Percentiles rank a stretch among this genome's conserved stretches.
Evolutionary conservation across 2,113 vertebrate genomes (phyloP).

Genomic region (Nothocercus julius): DNA sequence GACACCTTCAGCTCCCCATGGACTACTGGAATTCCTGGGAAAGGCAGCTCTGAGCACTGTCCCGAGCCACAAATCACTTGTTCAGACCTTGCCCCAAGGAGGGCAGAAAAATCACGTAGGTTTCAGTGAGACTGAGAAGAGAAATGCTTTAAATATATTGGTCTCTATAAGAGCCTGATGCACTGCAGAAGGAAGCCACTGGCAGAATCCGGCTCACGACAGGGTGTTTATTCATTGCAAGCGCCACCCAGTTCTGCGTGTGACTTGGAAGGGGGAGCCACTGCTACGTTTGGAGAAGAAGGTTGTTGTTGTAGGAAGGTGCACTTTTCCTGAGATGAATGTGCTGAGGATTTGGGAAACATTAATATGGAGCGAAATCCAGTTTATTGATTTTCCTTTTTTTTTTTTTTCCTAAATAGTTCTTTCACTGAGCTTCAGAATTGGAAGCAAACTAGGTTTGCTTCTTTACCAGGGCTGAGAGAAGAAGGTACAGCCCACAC

Average conservation of each 20-base stretch:
- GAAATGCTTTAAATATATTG: neutral
- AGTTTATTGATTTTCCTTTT: neutral
- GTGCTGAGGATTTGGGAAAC: neutral
- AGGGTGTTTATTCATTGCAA: neutral
- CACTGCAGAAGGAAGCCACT: neutral
- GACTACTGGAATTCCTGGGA: constrained; percentile 55
- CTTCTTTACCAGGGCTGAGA: neutral
- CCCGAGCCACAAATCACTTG: constrained; percentile 46
- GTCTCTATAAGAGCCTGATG: neutral
- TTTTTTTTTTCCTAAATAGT: neutral
- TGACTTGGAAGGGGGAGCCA: neutral
- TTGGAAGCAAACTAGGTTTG: neutral
- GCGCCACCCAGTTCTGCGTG: neutral
- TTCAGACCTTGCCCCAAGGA: neutral
- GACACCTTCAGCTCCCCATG: constrained; percentile 47
- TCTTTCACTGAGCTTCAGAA: neutral
- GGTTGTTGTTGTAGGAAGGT: neutral
- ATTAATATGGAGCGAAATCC: neutral
- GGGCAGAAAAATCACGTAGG: constrained; percentile 43
- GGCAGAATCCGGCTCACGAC: neutral
- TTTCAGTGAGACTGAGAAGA: constrained; percentile 36
- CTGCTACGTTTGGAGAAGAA: neutral
- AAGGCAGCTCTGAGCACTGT: constrained; percentile 42
- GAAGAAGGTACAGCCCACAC: neutral
- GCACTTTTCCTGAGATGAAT: neutral